These are phyloP conservation scores for Pogonophryne albipinna DNA, from an alignment of 2,797 vertebrate species.

Conservation along the genomic window DNA sequence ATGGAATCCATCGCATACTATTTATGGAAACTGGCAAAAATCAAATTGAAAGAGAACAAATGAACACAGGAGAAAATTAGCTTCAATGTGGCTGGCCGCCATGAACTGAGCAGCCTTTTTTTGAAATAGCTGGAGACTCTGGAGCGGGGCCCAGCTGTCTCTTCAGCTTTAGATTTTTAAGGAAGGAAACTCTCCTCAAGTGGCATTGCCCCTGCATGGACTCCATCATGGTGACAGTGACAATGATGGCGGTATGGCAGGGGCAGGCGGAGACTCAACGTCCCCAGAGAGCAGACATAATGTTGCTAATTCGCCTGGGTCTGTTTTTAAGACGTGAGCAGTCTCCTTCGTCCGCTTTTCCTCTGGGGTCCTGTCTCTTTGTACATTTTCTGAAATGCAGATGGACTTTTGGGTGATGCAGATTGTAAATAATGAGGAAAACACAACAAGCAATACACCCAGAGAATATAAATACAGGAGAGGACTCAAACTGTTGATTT, in stretches of 20 bases:
- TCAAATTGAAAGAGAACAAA: conserved; percentile 34
- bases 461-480: conserved; percentile 37
- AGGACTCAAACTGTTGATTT: conserved; percentile 53
- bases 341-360: neutral
- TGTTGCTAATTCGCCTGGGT: conserved; percentile 52
- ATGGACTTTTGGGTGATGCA: conserved; percentile 43
- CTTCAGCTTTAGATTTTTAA: conserved; percentile 56
- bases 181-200: conserved; percentile 57
- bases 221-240: conserved; percentile 63
- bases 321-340: conserved; percentile 29
- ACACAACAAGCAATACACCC: conserved; percentile 52
- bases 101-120: conserved; percentile 59
- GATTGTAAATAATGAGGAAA: conserved; percentile 69
- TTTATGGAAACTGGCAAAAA: conserved; percentile 10
- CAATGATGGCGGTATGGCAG: conserved; percentile 54
- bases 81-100: conserved; percentile 37
- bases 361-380: neutral
- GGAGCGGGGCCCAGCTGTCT: conserved; percentile 64
- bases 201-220: conserved; percentile 39
- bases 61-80: conserved; percentile 2
- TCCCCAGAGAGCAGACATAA: conserved; percentile 62
- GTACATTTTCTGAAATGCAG: conserved; percentile 10
- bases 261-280: conserved; percentile 28
- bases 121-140: conserved; percentile 48
- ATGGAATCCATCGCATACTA: conserved; percentile 20